Base-by-base conservation (phyloP, 2,888 invertebrate genomes). In the Leptinotarsa haldemani region DNA sequence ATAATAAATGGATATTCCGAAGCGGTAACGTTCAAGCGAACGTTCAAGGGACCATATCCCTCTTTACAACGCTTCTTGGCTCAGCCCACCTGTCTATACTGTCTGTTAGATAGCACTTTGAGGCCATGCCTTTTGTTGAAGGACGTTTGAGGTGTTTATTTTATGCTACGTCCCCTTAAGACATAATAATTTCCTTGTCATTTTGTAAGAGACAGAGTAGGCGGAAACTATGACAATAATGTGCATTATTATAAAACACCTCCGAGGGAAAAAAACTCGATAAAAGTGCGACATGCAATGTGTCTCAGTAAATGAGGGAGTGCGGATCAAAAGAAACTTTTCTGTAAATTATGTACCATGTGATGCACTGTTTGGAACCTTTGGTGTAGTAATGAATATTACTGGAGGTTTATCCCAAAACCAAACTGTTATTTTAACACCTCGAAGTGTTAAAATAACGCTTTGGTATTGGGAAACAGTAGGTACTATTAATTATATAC, bases 131-230 rank as follows among this genome's bases (percentile, higher is more conserved):
- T 61, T 40, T 25, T 7, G 40, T 61, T n/a, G 67, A 67, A 67
- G 67, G 67, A 40, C 67, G 53, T 67, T 20, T 18, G 16, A 67
- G 67, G 67, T 67, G 67, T 67, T 67, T 67, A 67, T 67, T 67
- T 56, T 46, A 67, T 53, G 30, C 40, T 66, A 66, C 48, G 67
- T 53, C 56, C 67, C 56, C 46, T 67, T 15, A 15, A 53, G 67
- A n/a, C 12, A 53, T 67, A 67, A 67, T 67, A 30, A 61, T 61
- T 61, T 61, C n/a, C 61, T 61, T 61, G 25, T 61, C 30, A 25
- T 18, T 16, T n/a, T 40, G 40, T 18, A 30, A 53, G 16, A 67
- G 40, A 67, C 67, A 53, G 67, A 30, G 56, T 67, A 40, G 67
- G 67, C 53, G 67, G 67, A 67, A 56, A 53, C 20, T 25, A 48